Percentiles rank a stretch among this genome's conserved stretches.
Conservation (phyloP, 2,797 vertebrate genomes). For the Schizopygopsis pylzovi region DNA sequence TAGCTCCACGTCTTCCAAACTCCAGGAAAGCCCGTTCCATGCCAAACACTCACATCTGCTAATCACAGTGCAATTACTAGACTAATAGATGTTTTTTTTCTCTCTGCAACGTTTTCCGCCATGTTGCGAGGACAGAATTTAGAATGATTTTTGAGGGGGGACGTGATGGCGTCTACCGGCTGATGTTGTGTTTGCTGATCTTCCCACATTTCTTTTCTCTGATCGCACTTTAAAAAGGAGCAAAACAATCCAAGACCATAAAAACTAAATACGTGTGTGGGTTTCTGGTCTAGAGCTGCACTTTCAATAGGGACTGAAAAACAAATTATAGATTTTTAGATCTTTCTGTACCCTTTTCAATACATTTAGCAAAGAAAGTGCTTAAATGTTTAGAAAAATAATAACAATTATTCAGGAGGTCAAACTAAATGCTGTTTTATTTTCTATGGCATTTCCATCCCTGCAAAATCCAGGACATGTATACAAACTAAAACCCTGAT, state of each 20-base stretch:
- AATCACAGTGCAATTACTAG: slow-evolving; percentile 84
- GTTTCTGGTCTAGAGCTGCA: background rate
- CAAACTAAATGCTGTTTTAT: background rate
- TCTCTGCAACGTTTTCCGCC: slow-evolving; percentile 69
- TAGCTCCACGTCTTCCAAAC: slow-evolving; percentile 83
- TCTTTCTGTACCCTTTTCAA: background rate
- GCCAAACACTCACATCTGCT: slow-evolving; percentile 83
- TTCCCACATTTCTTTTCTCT: background rate
- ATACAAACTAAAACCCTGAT: background rate
- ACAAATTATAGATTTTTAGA: background rate
- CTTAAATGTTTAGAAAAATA: background rate
- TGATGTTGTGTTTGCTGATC: slow-evolving; percentile 12
- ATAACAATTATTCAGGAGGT: background rate
- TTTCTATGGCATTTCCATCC: too few species aligned
- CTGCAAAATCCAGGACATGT: background rate
- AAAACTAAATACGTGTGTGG: background rate
- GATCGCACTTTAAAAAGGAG: background rate
- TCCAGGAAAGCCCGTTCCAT: slow-evolving; percentile 74
- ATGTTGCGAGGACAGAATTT: slow-evolving; percentile 71
- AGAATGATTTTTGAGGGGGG: slow-evolving; percentile 52
- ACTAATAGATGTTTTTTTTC: slow-evolving; percentile 80
- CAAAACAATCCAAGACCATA: background rate
- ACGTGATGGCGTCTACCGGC: background rate
- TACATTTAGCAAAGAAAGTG: background rate
- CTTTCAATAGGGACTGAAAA: background rate